These are phyloP conservation scores for Unio delphinus DNA, from an alignment of 2,888 invertebrate species.

Conservation along the genomic window DNA sequence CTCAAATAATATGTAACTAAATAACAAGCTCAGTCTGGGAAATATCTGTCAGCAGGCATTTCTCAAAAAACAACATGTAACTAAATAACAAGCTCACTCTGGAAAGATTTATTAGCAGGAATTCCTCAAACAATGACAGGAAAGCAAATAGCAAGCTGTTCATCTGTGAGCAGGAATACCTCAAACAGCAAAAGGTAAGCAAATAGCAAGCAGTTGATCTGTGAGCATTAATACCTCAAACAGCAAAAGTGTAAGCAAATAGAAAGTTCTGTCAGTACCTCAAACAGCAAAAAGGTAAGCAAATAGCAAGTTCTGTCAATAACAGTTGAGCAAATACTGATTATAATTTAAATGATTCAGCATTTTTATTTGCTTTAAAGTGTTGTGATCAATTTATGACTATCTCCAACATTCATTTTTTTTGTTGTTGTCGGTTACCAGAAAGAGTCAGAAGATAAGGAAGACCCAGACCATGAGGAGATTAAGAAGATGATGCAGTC, in stretches of 20 bases:
- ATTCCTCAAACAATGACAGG: too few relatives aligned
- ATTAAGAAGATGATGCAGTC: constrained; percentile 82
- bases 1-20: too few relatives aligned
- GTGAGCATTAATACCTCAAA: too few relatives aligned
- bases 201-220: constrained; percentile 94
- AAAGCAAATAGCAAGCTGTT: constrained; percentile 83
- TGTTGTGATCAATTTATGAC: too few relatives aligned
- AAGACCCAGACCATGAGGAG: constrained; percentile 81
- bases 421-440: constrained; percentile 4
- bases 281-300: constrained; percentile 73
- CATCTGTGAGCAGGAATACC: constrained; percentile 85
- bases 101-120: too few relatives aligned
- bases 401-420: background rate
- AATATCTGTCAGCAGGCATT: too few relatives aligned
- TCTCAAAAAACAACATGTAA: too few relatives aligned
- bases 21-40: too few relatives aligned
- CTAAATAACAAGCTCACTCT: too few relatives aligned
- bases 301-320: constrained; percentile 31
- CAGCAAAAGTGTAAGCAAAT: too few relatives aligned
- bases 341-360: too few relatives aligned
- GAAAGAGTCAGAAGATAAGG: constrained; percentile 68
- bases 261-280: constrained; percentile 81
- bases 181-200: constrained; percentile 71
- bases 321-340: constrained; percentile 70
- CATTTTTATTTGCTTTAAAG: too few relatives aligned